Evolutionary conservation across 2,888 invertebrate genomes (phyloP).

Genomic region (Callyntrura sp.): DNA sequence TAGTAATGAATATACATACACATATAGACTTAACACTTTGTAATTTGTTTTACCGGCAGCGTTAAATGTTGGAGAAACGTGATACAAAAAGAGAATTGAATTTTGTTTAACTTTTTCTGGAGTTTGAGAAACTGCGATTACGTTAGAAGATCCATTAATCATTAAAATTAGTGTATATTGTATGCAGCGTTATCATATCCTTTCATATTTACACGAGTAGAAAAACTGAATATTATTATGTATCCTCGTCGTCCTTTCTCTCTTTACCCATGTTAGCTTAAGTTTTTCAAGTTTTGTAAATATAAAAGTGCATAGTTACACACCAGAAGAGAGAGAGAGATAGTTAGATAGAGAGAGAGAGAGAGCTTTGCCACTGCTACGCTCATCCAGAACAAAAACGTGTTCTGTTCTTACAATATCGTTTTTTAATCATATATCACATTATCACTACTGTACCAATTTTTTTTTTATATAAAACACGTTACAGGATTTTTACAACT

Average conservation of each 20-base stretch:
- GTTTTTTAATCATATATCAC: constrained; percentile 36
- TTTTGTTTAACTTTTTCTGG: background rate
- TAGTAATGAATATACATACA: background rate
- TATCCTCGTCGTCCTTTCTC: background rate
- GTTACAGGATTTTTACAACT: background rate
- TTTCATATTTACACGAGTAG: constrained; percentile 1
- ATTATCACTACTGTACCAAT: constrained; percentile 45
- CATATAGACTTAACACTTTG: background rate
- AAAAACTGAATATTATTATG: constrained; percentile 8
- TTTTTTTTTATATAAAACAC: constrained; percentile 31
- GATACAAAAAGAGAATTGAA: constrained; percentile 18
- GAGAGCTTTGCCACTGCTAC: constrained; percentile 12
- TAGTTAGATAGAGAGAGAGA: too few species aligned
- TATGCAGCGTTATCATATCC: background rate
- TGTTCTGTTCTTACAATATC: constrained; percentile 9
- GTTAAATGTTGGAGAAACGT: background rate
- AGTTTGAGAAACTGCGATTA: constrained; percentile 15
- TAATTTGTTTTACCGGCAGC: constrained; percentile 8
- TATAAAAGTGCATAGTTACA: constrained; percentile 17
- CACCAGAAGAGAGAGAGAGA: too few species aligned
- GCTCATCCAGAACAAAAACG: constrained; percentile 37
- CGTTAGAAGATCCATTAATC: too few species aligned
- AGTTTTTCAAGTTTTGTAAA: background rate
- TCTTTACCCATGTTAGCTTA: background rate
- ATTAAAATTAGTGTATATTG: too few species aligned